Evolutionary conservation across 2,113 vertebrate species (phyloP), one percentile per base, ranked within the genome.

Genomic region (Mesembrinibis cayennensis): DNA sequence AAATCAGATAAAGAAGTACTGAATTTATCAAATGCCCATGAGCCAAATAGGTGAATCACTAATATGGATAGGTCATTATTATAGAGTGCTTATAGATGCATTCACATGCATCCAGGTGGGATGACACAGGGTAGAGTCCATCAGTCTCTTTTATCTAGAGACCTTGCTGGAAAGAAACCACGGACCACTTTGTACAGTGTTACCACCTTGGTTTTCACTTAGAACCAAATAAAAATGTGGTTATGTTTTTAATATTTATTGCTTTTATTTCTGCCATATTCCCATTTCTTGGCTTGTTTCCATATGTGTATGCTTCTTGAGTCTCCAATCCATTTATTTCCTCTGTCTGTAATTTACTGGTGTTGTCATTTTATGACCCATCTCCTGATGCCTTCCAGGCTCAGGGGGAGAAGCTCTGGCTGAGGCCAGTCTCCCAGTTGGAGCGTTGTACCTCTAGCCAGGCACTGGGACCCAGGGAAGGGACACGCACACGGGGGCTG

Each of bases 401-500:
- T 58, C 2, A 1, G 4, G 2, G 4, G 30, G 19, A 81, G 32
- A 56, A 76, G 9, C 25, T 56, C 23, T n/a, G 58, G 10, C 61
- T 16, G 6, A 56, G 40, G 59, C 26, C 2, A 1, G 29, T 16
- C 82, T 92, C 55, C 50, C 3, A 1, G 15, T 3, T 80, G 47
- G 22, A 83, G 23, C 0, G 0, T 72, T 50, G 22, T 44, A 32
- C 25, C 30, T 50, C 25, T 65, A 53, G 30, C n/a, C 2, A 1
- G 12, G 40, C 1, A 0, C 42, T 1, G 5, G 22, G 27, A 85
- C 15, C 11, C 4, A 1, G 38, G 58, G 20, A 81, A 53, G 1
- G 0, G 27, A 13, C 15, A 27, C 2, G 0, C 8, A 9, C 16
- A 0, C 0, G 5, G 65, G 45, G 26, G 19, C 45, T 69, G 49